Evolutionary conservation across 2,888 invertebrate genomes (phyloP), one percentile per base, ranked within the genome.

Genomic region (Drosophila multiciliata): DNA sequence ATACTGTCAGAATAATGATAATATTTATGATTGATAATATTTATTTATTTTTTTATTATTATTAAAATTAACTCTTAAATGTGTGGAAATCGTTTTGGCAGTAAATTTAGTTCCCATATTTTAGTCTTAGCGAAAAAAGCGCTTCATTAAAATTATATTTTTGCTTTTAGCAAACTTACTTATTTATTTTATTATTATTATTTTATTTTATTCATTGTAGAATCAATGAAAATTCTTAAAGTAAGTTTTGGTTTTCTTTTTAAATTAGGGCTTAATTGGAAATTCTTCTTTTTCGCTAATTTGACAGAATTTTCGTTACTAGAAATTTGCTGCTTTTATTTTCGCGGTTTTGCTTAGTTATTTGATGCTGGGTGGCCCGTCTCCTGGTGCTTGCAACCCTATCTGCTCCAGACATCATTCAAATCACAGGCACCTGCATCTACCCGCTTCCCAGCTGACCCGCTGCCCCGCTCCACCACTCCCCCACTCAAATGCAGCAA

Each of bases 361-460:
- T 50, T 57, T 64, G 40, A 35, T 23, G 40, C 38, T 23, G 9
- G 29, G 32, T 23, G 23, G 2, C 15, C 15, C 15, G 23, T 32
- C 8, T 26, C 15, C 36, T 29, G 45, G 23, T 23, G 23, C 15
- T 26, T 17, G 42, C 32, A n/a, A 17, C n/a, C n/a, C 36, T 40
- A 15, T 23, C 20, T 33, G n/a, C 50, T n/a, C 17, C 26, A 20
- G 36, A 38, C 35, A 62, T 54, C 40, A 72, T 60, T 72, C 55
- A 57, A 70, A 72, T 73, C 59, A 61, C 50, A 75, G 62, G 55
- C 38, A 58, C 63, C 72, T 17, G 26, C 58, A n/a, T 32, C 17
- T 49, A 17, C 32, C 20, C 36, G 2, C 23, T 23, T 8, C 15
- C 0, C 20, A 5, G 2, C 12, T 1, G 3, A n/a, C 6, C 29